Evolutionary conservation across 2,113 vertebrate genomes (phyloP).

Genomic region (Sterna hirundo): DNA sequence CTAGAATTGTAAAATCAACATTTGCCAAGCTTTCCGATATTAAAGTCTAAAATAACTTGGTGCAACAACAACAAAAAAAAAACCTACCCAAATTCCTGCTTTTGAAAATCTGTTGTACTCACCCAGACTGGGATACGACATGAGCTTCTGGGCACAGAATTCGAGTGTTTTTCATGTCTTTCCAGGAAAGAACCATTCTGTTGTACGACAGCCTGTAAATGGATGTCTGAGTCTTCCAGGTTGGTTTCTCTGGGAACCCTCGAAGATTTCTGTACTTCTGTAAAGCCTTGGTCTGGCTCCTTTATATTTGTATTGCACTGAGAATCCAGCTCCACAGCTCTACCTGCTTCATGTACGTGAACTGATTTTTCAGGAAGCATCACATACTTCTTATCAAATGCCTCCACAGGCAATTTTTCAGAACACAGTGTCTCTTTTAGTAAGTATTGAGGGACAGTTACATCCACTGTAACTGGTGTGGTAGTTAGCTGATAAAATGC

Average conservation of each 20-base stretch:
- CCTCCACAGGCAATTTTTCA: neutral
- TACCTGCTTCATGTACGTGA: neutral
- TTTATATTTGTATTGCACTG: neutral
- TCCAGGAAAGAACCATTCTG: neutral
- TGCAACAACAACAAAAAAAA: neutral
- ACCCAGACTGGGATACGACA: conserved; percentile 72
- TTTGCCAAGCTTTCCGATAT: neutral
- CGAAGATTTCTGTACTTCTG: neutral
- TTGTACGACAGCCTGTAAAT: neutral
- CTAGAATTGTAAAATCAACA: neutral
- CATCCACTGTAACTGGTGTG: conserved; percentile 18
- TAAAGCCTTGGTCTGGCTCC: neutral
- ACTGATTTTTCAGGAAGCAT: neutral
- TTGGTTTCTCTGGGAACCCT: neutral
- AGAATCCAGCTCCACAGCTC: neutral
- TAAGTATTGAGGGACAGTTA: conserved; percentile 5
- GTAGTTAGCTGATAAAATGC: conserved; percentile 58
- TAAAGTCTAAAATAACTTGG: neutral
- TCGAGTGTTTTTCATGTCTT: neutral
- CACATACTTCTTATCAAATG: neutral
- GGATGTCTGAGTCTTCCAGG: neutral
- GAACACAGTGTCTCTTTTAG: neutral
- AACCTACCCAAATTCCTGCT: neutral
- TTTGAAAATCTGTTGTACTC: neutral
- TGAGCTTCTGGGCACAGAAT: neutral